These are phyloP conservation scores for Lytechinus variegatus DNA, from an alignment of 35 echinoderm and acorn worm genomes.

Conservation along the genomic window DNA sequence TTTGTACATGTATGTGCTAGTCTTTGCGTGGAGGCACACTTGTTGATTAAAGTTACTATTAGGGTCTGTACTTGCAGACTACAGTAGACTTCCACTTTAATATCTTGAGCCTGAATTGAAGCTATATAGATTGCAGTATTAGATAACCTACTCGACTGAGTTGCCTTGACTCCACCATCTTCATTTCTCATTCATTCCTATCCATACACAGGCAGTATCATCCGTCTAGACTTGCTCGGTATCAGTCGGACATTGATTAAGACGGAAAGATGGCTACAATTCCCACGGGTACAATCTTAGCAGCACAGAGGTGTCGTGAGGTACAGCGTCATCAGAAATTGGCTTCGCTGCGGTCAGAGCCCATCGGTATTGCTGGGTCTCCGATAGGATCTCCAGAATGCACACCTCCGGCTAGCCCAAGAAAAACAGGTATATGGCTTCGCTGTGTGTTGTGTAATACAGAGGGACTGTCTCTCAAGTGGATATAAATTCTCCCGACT, in stretches of 20 bases:
- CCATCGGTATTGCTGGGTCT: neutral
- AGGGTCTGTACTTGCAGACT: too few relatives aligned
- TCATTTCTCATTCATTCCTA: neutral
- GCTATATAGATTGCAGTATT: neutral
- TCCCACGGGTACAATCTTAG: neutral
- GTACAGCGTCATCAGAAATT: neutral
- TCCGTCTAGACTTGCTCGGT: neutral
- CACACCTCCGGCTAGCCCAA: slow-evolving; percentile 29
- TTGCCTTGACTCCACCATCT: neutral
- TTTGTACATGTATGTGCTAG: too few relatives aligned
- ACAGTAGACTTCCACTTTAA: too few relatives aligned
- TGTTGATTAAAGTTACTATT: too few relatives aligned
- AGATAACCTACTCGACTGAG: neutral
- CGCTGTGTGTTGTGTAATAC: neutral
- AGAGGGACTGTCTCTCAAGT: neutral
- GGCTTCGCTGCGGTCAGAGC: neutral
- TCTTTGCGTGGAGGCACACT: too few relatives aligned
- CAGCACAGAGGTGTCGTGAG: neutral
- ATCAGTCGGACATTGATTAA: neutral
- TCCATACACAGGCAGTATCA: neutral
- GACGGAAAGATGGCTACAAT: neutral
- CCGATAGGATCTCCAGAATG: neutral
- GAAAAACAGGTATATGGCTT: neutral
- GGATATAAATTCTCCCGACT: neutral
- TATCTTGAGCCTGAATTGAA: neutral